These are phyloP conservation scores for Anorthoa munda DNA, from an alignment of 2,888 invertebrate genomes.

Conservation along the genomic window DNA sequence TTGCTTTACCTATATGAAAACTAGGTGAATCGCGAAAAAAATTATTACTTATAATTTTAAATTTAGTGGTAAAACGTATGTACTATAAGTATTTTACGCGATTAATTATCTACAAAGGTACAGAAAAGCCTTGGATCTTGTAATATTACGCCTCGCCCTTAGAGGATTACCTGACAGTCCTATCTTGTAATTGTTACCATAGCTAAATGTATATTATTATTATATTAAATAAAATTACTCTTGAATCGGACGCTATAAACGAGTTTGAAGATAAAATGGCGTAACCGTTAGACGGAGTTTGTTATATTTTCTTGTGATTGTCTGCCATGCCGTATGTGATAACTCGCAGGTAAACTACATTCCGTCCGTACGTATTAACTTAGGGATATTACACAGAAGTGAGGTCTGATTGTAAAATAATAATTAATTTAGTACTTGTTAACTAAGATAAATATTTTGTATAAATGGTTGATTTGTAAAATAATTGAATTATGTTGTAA, in stretches of 20 bases:
- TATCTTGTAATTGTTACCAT: constrained; percentile 87
- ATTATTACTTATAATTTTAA: too few relatives aligned
- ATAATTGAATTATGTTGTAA: constrained; percentile 88
- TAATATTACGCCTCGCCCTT: constrained; percentile 50
- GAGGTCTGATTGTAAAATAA: constrained; percentile 89
- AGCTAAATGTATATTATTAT: constrained; percentile 81
- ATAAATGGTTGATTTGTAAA: constrained; percentile 91
- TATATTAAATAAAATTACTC: constrained; percentile 75
- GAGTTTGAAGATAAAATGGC: constrained; percentile 61
- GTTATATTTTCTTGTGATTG: constrained; percentile 74
- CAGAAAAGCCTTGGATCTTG: constrained; percentile 46
- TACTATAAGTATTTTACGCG: constrained; percentile 57
- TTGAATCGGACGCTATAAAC: constrained; percentile 65
- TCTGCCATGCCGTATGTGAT: constrained; percentile 88
- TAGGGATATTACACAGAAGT: constrained; percentile 83
- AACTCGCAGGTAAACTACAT: constrained; percentile 82
- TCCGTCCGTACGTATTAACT: constrained; percentile 83
- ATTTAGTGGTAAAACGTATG: constrained; percentile 61
- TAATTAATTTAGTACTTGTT: constrained; percentile 87
- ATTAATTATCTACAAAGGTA: constrained; percentile 54
- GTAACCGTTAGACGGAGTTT: constrained; percentile 60
- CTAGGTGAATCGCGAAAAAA: constrained; percentile 61
- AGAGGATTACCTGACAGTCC: constrained; percentile 68
- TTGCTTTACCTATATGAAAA: constrained; percentile 75
- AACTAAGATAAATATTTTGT: constrained; percentile 90